A percentile compares a stretch with the other conserved stretches of the same genome.
Evolutionary conservation across 2,888 invertebrate species (phyloP).

Genomic region (Lithophane semibrunnea): DNA sequence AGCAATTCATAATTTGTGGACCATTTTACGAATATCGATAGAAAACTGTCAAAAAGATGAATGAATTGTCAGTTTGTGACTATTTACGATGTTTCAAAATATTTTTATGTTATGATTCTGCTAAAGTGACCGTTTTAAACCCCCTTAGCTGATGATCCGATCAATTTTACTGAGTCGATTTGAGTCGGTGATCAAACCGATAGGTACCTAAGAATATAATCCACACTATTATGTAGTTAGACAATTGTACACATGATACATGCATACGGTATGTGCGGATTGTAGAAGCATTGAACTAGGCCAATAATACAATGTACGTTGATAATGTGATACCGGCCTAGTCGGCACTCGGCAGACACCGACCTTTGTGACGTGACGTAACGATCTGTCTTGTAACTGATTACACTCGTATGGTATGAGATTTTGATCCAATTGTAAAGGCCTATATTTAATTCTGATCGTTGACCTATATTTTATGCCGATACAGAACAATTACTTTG

Average conservation of each 20-base stretch:
- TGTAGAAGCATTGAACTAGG: constrained; percentile 50
- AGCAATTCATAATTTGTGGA: no score
- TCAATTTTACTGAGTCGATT: neutral
- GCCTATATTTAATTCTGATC: constrained; percentile 31
- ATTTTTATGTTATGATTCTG: no score
- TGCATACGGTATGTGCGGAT: constrained; percentile 45
- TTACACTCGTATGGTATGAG: constrained; percentile 50
- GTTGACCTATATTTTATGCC: constrained; percentile 5
- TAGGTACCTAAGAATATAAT: neutral
- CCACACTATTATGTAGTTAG: constrained; percentile 8
- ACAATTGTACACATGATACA: constrained; percentile 38
- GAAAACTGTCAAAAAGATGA: no score
- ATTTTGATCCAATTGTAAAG: constrained; percentile 41
- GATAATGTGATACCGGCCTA: constrained; percentile 50
- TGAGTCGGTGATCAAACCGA: neutral
- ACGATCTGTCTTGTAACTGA: constrained; percentile 35
- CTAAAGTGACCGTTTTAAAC: no score
- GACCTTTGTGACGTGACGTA: constrained; percentile 50
- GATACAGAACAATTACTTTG: constrained; percentile 2
- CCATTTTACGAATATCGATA: no score
- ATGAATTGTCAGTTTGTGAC: no score
- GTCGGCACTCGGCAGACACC: constrained; percentile 41
- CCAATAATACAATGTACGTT: constrained; percentile 50
- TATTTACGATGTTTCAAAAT: no score
- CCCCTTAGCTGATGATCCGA: no score